Percentiles rank a stretch among this genome's conserved stretches.
phyloP scores from a whole-genome alignment of 2,888 invertebrate genomes.

The Nineta flava region DNA sequence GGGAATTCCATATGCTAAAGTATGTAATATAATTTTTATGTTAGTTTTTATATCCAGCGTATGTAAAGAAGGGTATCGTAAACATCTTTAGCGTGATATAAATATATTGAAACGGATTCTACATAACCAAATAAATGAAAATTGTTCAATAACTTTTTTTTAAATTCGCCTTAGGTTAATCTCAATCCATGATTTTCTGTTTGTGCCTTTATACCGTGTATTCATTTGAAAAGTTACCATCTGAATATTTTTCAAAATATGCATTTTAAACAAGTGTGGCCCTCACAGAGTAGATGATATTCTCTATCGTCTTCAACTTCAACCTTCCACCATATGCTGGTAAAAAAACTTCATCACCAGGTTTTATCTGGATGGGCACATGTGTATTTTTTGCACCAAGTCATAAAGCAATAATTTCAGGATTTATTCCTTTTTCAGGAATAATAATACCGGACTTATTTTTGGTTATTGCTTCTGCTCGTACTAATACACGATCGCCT shows the following conservation, averaged over 20 bases:
- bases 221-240: too few relatives aligned
- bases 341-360: conserved; percentile 87
- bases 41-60: too few relatives aligned
- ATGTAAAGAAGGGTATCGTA: too few relatives aligned
- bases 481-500: conserved; percentile 86
- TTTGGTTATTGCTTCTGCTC: conserved; percentile 78
- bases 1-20: conserved; percentile 92
- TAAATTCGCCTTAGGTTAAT: too few relatives aligned
- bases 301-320: conserved; percentile 80
- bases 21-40: conserved; percentile 25
- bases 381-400: conserved; percentile 71
- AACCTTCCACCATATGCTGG: conserved; percentile 98
- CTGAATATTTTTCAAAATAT: too few relatives aligned
- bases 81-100: too few relatives aligned
- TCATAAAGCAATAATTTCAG: conserved; percentile 90
- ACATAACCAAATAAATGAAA: too few relatives aligned
- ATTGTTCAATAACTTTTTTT: too few relatives aligned
- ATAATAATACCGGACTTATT: conserved; percentile 94
- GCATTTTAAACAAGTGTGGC: too few relatives aligned
- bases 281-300: conserved; percentile 85
- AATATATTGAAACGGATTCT: background rate
- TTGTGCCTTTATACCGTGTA: too few relatives aligned
- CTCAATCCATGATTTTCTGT: too few relatives aligned
- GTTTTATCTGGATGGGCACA: conserved; percentile 64
- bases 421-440: conserved; percentile 90